A percentile compares a stretch with the other conserved stretches of the same genome.
These are phyloP conservation scores for Heliconius hermathena DNA, from an alignment of 1,140 invertebrate species.

Conservation along the genomic window DNA sequence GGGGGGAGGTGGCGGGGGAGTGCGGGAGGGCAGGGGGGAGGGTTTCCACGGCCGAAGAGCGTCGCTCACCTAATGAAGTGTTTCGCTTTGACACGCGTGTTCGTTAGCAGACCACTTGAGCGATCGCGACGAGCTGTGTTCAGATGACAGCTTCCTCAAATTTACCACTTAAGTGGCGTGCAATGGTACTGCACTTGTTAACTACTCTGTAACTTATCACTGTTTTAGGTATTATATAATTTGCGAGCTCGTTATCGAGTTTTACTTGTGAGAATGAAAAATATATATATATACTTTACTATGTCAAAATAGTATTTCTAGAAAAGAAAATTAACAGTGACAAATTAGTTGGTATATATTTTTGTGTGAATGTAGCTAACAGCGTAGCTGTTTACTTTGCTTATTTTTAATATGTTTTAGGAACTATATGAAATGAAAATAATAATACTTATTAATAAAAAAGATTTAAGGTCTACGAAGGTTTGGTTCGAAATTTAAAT, in stretches of 20 bases:
- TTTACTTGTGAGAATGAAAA: slow-evolving; percentile 1
- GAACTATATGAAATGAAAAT: too few relatives aligned
- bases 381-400: too few relatives aligned
- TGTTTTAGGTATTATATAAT: slow-evolving; percentile 46
- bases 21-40: slow-evolving; percentile 38
- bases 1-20: slow-evolving; percentile 31
- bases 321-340: not conserved
- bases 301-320: not conserved
- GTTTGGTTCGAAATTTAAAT: too few relatives aligned
- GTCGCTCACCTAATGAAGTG: slow-evolving; percentile 80
- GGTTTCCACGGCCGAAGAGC: slow-evolving; percentile 52
- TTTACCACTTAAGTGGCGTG: slow-evolving; percentile 79
- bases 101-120: slow-evolving; percentile 79
- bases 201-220: slow-evolving; percentile 69
- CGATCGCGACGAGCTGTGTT: slow-evolving; percentile 71
- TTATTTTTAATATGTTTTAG: too few relatives aligned
- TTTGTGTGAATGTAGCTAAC: too few relatives aligned
- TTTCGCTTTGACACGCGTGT: slow-evolving; percentile 79
- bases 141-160: slow-evolving; percentile 77
- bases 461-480: too few relatives aligned
- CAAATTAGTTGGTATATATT: too few relatives aligned
- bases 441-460: too few relatives aligned
- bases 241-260: slow-evolving; percentile 18
- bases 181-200: slow-evolving; percentile 73
- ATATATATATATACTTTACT: not conserved